Base-by-base conservation (phyloP, 2,888 invertebrate species). In the Mimachlamys varia region DNA sequence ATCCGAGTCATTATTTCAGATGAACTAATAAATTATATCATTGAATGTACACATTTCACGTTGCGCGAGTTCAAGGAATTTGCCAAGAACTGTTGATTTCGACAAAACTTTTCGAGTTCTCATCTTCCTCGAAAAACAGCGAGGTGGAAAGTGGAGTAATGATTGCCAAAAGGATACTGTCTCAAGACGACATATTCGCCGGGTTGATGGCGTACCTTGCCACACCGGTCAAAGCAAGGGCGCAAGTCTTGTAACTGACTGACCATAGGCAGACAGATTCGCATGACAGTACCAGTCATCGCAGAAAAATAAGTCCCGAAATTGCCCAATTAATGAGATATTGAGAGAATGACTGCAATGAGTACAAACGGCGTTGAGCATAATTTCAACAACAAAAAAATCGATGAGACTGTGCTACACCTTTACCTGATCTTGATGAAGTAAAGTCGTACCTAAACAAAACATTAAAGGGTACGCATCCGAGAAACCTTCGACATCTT, bases 61-160 rank as follows among this genome's bases (percentile, higher is more conserved):
- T 88, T 90, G 19, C 50, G 22, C 17, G 89, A 91, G 22, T 92
- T 92, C 22, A 27, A 37, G n/a, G 55, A 90, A 17, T 93, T 93
- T 89, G 44, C 90, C 15, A 33, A 53, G 27, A 27, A 90, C 13
- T 53, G 27, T 89, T 33, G 55, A 50, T 89, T 55, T 55, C 44
- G 89, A 53, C 89, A 53, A 55, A 0, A 4, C 17, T 88, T 88
- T n/a, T 89, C 89, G 0, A 89, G 88, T 87, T 91, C 92, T 1
- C 89, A 92, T 87, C 90, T 90, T 33, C 92, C 92, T 3, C 92
- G 91, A 89, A 76, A 91, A 93, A 92, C 87, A 92, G 92, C 0
- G 91, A 91, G 87, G 92, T 90, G 5, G 92, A 93, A 55, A 90
- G 91, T n/a, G 92, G 58, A 1, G 93, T 94, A n/a, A 76, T 27